Evolutionary conservation across 37 sponge, comb jelly and placozoan genomes (phyloP).

Genomic region (Halichondria panicea): DNA sequence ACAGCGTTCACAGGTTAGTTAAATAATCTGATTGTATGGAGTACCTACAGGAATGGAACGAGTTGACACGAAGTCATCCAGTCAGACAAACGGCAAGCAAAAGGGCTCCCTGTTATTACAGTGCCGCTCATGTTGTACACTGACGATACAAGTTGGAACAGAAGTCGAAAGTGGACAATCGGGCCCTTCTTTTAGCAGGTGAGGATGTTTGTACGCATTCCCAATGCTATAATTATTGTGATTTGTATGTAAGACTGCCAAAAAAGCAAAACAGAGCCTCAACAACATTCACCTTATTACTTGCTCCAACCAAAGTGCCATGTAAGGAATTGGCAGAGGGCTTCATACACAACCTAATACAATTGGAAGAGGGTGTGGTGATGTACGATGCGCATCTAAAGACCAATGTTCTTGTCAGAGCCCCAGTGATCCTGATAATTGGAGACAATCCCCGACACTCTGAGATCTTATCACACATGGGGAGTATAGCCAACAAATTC

Average conservation of each 20-base stretch:
- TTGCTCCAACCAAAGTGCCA: slow-evolving; percentile 5
- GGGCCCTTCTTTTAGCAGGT: no score
- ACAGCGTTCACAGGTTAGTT: no score
- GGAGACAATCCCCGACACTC: slow-evolving; percentile 28
- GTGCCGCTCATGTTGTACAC: no score
- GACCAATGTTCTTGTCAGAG: slow-evolving; percentile 10
- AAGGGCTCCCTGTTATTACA: no score
- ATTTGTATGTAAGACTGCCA: slow-evolving; percentile 17
- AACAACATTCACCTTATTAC: slow-evolving; percentile 1
- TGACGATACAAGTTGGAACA: no score
- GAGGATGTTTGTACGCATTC: no score
- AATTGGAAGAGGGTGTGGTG: slow-evolving; percentile 21
- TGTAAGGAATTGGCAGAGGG: neutral
- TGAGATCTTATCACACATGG: slow-evolving; percentile 26
- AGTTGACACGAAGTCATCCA: no score
- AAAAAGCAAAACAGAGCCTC: neutral
- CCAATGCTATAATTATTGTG: no score
- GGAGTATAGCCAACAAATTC: slow-evolving; percentile 3
- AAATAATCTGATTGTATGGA: no score
- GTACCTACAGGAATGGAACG: no score
- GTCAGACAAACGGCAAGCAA: no score
- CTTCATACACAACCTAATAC: slow-evolving; percentile 13
- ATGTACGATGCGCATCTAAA: slow-evolving; percentile 30
- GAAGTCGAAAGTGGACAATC: no score
- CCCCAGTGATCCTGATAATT: slow-evolving; percentile 22